Evolutionary conservation across 2,888 invertebrate species (phyloP), one percentile per base, ranked within the genome.

Genomic region (Teleogryllus oceanicus): DNA sequence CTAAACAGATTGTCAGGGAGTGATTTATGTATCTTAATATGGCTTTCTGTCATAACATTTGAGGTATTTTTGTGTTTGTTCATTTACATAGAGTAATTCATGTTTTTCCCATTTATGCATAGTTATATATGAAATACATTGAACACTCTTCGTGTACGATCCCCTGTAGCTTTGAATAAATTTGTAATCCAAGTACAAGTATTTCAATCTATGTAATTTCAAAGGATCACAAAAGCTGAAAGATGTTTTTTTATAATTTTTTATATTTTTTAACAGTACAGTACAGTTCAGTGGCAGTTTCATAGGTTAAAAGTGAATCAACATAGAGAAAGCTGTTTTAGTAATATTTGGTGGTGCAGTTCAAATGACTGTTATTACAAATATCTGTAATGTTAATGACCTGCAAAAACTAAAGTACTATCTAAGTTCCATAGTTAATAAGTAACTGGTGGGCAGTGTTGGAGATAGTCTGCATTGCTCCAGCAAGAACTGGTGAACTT

Each of bases 121-220:
- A 62, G 62, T 62, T 62, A 13, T 62, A 62, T 62, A 62, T 62
- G 37, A 62, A 62, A 62, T 62, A 62, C 62, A 62, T 62, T 62
- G 62, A 62, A 62, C 62, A 62, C 62, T 62, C 62, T 62, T 62
- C n/a, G 62, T 62, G 62, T 62, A 62, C n/a, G 62, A 62, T 62
- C 62, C 62, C 62, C 62, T 62, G 62, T 62, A 62, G 62, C n/a
- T 18, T 62, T 62, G n/a, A 13, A 62, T 62, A n/a, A 62, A n/a
- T 62, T 62, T 13, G 13, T 18, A 62, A 18, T n/a, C 16, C 16
- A 62, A 62, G 62, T 62, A 62, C 62, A 62, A 62, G 62, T 62
- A 62, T 18, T 62, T 62, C 16, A 62, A 62, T 62, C 62, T 62
- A n/a, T 18, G 62, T 62, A 62, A n/a, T 62, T 62, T 62, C n/a